Percentiles rank a stretch among this genome's conserved stretches.
phyloP scores from a whole-genome alignment of 2,888 invertebrate species.

The Thereva unica region DNA sequence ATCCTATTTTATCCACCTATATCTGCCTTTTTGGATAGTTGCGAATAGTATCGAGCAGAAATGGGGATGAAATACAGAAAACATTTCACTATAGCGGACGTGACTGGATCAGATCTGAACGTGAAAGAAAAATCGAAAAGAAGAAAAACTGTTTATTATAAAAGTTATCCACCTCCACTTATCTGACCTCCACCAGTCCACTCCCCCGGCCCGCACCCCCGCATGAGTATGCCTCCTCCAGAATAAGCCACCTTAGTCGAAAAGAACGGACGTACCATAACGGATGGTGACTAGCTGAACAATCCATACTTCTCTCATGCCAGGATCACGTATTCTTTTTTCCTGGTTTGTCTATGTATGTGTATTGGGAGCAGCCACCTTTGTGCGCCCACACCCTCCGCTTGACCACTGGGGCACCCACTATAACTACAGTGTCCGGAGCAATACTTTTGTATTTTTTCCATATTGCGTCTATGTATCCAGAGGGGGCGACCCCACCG shows the following conservation, averaged over 20 bases:
- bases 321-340: constrained; percentile 3
- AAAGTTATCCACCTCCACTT: constrained; percentile 33
- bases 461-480: constrained; percentile 30
- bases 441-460: constrained; percentile 9
- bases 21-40: not conserved
- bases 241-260: constrained; percentile 2
- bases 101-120: constrained; percentile 37
- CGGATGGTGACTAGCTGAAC: constrained; percentile 17
- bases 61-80: not conserved
- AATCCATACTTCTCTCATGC: constrained; percentile 1
- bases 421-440: constrained; percentile 15
- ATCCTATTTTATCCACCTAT: not conserved
- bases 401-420: constrained; percentile 23
- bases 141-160: constrained; percentile 40
- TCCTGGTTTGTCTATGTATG: constrained; percentile 24
- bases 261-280: constrained; percentile 5
- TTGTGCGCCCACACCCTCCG: not conserved
- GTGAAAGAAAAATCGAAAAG: constrained; percentile 37
- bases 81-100: constrained; percentile 29
- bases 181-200: not conserved
- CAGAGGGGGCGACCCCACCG: constrained; percentile 2
- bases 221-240: no score
- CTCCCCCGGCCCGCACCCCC: not conserved
- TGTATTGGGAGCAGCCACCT: no score
- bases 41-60: not conserved